Conservation (phyloP, 1,140 invertebrate species). For the Dermatophagoides farinae region DNA sequence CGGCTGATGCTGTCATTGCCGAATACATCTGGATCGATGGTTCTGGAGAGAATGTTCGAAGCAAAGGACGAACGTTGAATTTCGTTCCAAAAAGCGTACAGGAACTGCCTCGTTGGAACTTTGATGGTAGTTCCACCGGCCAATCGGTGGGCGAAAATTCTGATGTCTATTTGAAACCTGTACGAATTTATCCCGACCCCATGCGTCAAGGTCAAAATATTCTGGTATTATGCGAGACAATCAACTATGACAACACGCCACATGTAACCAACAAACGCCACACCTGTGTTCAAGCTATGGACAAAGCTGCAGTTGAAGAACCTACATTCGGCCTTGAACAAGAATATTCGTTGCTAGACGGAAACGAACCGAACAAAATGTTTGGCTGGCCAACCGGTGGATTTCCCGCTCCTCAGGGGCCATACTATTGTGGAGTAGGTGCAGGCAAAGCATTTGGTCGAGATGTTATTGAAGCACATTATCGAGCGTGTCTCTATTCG, state of each 20-base stretch:
- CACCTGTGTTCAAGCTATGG: slow-evolving; percentile 26
- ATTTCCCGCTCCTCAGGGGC: slow-evolving; percentile 69
- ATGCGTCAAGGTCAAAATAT: slow-evolving; percentile 62
- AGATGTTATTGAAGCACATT: slow-evolving; percentile 78
- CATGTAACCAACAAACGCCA: slow-evolving; percentile 27
- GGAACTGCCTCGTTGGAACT: slow-evolving; percentile 85
- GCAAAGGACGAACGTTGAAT: slow-evolving; percentile 54
- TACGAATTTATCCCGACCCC: slow-evolving; percentile 78
- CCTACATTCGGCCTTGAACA: slow-evolving; percentile 92
- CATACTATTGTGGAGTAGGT: slow-evolving; percentile 88
- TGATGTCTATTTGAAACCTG: slow-evolving; percentile 58
- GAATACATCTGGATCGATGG: slow-evolving; percentile 94
- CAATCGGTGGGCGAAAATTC: slow-evolving; percentile 24
- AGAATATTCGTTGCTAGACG: slow-evolving; percentile 62
- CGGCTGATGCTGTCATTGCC: slow-evolving; percentile 44
- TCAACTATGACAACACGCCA: slow-evolving; percentile 48
- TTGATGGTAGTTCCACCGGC: slow-evolving; percentile 77
- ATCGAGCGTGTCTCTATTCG: slow-evolving; percentile 59
- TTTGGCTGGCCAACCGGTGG: slow-evolving; percentile 88
- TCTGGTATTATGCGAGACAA: slow-evolving; percentile 68
- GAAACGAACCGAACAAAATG: slow-evolving; percentile 43
- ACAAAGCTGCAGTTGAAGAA: slow-evolving; percentile 33
- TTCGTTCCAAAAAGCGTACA: slow-evolving; percentile 16
- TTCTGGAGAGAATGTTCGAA: slow-evolving; percentile 55
- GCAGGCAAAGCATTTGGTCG: slow-evolving; percentile 78